Evolutionary conservation across 1,140 invertebrate species (phyloP).

Genomic region (Macrobrachium rosenbergii): DNA sequence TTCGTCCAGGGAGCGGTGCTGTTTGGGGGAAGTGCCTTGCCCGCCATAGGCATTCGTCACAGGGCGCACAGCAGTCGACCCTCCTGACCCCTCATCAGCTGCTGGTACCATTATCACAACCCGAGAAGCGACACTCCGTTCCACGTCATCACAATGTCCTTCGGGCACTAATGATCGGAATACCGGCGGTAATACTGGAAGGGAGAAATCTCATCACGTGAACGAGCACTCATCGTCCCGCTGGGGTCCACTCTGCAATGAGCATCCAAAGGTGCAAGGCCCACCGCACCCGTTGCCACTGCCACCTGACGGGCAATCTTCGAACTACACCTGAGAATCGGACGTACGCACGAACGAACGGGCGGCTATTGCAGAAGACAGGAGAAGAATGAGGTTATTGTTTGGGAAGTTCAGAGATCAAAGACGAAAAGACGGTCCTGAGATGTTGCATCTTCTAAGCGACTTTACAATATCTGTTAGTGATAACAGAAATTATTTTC

Average conservation of each 20-base stretch:
- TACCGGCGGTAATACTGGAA: neutral
- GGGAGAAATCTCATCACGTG: neutral
- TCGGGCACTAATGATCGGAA: neutral
- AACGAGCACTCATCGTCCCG: constrained; percentile 19
- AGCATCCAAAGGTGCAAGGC: neutral
- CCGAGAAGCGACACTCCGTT: neutral
- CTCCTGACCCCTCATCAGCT: neutral
- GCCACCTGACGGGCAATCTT: constrained; percentile 38
- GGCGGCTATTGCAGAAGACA: neutral
- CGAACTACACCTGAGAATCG: constrained; percentile 16
- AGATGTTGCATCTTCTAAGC: neutral
- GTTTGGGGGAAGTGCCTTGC: neutral
- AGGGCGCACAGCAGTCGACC: constrained; percentile 10
- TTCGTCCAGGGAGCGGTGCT: neutral
- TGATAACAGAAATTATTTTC: too few relatives aligned
- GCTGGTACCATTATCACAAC: constrained; percentile 40
- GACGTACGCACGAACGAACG: neutral
- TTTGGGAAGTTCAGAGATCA: too few relatives aligned
- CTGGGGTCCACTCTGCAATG: constrained; percentile 28
- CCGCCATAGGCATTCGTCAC: neutral
- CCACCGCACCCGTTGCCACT: neutral
- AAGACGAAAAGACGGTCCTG: neutral
- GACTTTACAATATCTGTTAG: too few relatives aligned
- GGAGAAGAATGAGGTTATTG: neutral
- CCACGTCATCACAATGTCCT: neutral